Conservation (phyloP, 2,113 vertebrate species). For the Tichodroma muraria region DNA sequence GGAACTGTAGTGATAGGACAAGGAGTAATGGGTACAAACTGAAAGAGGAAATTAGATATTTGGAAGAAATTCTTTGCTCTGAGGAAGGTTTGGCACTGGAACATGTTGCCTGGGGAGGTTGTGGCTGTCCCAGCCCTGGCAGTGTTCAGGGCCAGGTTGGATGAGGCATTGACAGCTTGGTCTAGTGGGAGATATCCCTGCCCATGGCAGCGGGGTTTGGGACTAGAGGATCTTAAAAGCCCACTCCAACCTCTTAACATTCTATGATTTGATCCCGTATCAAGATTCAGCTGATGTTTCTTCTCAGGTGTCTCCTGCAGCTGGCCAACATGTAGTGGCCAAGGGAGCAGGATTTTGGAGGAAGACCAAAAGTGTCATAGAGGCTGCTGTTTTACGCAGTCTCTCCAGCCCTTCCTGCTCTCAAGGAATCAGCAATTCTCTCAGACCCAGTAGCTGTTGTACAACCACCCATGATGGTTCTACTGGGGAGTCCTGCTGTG, state of each 20-base stretch:
- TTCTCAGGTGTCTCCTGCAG: not conserved
- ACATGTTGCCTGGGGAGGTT: accelerated
- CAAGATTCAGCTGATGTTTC: not conserved
- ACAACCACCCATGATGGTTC: not conserved
- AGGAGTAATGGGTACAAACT: not conserved
- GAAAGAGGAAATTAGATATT: not conserved
- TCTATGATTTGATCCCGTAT: not conserved
- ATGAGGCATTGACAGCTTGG: not conserved
- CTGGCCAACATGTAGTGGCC: not conserved
- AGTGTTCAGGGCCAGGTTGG: not conserved
- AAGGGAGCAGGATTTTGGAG: not conserved
- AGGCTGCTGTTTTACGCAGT: not conserved
- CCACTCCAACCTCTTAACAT: not conserved
- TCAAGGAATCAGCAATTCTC: not conserved
- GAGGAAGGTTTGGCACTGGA: not conserved
- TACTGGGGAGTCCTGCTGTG: not conserved
- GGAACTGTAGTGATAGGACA: not conserved
- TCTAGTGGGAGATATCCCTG: not conserved
- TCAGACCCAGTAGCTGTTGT: not conserved
- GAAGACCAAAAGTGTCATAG: not conserved
- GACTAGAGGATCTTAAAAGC: not conserved
- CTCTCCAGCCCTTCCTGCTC: not conserved
- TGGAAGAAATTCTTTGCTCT: not conserved
- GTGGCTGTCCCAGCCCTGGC: not conserved
- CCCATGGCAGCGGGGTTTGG: not conserved